phyloP scores from a whole-genome alignment of 92 coral and sea anemone genomes.

The Parazoanthus atlanticus region DNA sequence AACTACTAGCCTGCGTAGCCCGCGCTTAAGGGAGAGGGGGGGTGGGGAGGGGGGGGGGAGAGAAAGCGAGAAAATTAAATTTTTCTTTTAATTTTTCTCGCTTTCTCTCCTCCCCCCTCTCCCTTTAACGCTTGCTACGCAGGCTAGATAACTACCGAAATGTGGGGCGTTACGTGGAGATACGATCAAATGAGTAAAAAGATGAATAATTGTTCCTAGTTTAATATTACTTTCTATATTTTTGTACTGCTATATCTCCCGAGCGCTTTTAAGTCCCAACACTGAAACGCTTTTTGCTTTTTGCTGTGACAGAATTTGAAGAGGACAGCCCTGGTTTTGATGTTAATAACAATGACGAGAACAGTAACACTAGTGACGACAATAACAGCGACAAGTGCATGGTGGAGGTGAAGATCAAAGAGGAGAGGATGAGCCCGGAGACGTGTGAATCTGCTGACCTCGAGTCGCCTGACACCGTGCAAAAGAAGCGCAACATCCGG shows the following conservation, averaged over 20 bases:
- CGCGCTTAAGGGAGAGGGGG: too few relatives aligned
- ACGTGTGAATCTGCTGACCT: constrained; percentile 49
- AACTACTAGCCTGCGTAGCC: too few relatives aligned
- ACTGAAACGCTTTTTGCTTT: not conserved
- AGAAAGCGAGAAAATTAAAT: too few relatives aligned
- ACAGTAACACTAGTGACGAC: not conserved
- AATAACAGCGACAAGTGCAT: constrained; percentile 27
- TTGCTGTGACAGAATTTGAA: constrained; percentile 10
- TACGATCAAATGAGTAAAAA: not conserved
- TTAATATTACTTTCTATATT: not conserved
- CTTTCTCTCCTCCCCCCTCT: too few relatives aligned
- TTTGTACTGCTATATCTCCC: not conserved
- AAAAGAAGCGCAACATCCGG: constrained; percentile 55
- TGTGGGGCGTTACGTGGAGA: not conserved
- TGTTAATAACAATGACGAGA: constrained; percentile 17
- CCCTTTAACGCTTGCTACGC: too few relatives aligned
- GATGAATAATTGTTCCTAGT: too few relatives aligned
- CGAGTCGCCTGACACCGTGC: constrained; percentile 30
- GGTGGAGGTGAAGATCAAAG: constrained; percentile 67
- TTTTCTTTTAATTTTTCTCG: too few relatives aligned
- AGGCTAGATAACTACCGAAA: too few relatives aligned
- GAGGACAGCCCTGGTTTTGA: constrained; percentile 13
- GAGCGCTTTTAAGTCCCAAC: not conserved
- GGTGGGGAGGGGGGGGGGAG: too few relatives aligned
- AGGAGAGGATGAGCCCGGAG: constrained; percentile 69